Evolutionary conservation across 2,797 vertebrate species (phyloP).

Genomic region (Chelmon rostratus): DNA sequence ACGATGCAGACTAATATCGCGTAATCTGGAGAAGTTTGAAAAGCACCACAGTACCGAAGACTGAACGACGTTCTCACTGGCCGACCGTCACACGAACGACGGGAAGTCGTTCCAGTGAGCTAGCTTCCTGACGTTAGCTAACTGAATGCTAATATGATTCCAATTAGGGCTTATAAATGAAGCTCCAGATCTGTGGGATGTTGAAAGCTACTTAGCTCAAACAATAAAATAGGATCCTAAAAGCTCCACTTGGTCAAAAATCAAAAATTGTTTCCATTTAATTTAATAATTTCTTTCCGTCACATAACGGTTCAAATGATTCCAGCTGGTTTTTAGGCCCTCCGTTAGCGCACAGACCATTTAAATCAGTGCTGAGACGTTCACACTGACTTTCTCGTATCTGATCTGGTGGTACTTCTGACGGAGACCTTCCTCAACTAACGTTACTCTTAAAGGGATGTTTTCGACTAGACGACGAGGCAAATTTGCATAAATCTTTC

Average conservation of each 20-base stretch:
- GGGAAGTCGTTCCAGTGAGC: neutral
- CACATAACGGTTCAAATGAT: constrained; percentile 25
- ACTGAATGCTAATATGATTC: neutral
- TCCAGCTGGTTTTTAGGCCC: neutral
- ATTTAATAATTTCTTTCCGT: neutral
- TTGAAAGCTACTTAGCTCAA: too few relatives aligned
- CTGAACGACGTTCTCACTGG: too few relatives aligned
- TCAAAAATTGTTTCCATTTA: constrained; percentile 10
- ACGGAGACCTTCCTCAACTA: neutral
- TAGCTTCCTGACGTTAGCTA: neutral
- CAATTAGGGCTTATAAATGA: neutral
- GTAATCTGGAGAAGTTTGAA: neutral
- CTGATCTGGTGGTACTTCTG: constrained; percentile 4
- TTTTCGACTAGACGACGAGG: neutral
- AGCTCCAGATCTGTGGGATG: neutral
- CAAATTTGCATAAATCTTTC: neutral
- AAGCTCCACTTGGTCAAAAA: neutral
- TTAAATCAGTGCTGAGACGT: constrained; percentile 2
- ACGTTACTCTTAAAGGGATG: neutral
- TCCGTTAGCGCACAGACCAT: neutral
- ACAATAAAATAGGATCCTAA: constrained; percentile 17
- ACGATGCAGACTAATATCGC: neutral
- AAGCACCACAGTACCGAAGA: too few relatives aligned
- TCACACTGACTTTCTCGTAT: neutral
- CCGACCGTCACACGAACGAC: neutral